Base-by-base conservation (phyloP, 2,797 vertebrate species). In the Mormyrus proboscirostris region DNA sequence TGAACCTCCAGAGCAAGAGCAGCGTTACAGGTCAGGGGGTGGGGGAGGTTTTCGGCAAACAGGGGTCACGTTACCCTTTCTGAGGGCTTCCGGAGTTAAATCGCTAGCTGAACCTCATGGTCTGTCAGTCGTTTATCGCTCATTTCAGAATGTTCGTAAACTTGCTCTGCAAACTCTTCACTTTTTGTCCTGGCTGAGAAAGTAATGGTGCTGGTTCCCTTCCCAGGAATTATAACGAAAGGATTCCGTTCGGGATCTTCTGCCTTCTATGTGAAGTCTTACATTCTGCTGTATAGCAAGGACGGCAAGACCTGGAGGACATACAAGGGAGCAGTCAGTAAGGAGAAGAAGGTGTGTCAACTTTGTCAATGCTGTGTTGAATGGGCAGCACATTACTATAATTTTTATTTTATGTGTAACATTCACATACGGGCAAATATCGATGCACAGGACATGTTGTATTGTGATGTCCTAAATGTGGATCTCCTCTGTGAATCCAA, bases 241-340 rank as follows among this genome's bases (percentile, higher is more conserved):
- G 97, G 96, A 9, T 76, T 9, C 41, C 69, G 50, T 29, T 55
- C 49, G 2, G 59, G 88, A 65, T 95, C 95, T 5, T 89, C 93
- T 0, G 91, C 95, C 79, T 92, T 91, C 94, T 96, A 96, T 3
- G 93, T 96, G 41, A 93, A 92, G 0, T 95, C 96, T 89, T 97
- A 94, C 93, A 89, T 50, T 9, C 88, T 98, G 49, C 92, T 92
- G 91, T 97, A 92, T 93, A 97, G 97, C 93, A 97, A 95, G 0
- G 97, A 97, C 0, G 90, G 94, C 87, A 97, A 93, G 92, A 96
- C 92, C 33, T 98, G 97, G 97, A 97, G 94, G 92, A 90, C 90
- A 73, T 97, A 97, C 94, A 97, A 95, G 93, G 94, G 92, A 1
- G 91, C 91, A 3, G 16, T 91, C 1, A 95, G 93, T 92, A 97